Evolutionary conservation across 2,888 invertebrate species (phyloP), one percentile per base, ranked within the genome.

Genomic region (Zaprionus bogoriensis): DNA sequence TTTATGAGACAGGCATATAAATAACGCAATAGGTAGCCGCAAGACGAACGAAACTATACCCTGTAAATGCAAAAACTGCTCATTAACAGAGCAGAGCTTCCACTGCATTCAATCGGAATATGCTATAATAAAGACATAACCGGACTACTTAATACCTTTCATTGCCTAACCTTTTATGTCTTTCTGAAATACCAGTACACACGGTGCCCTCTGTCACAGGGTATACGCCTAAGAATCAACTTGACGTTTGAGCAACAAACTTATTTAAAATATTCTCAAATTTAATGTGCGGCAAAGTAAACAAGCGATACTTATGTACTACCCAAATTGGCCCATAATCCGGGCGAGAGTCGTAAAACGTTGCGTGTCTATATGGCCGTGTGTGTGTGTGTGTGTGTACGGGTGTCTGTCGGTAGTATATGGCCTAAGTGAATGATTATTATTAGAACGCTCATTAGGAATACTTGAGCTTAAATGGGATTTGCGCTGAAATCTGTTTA

Each of bases 241-340:
- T 58, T 42, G 23, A 58, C 51, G 58, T 54, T 74, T 60, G 17
- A 14, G 32, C 32, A 9, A 42, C 50, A 71, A 57, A 45, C 45
- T 62, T 64, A 52, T 55, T 36, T 10, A 12, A 61, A 69, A 69
- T 60, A 64, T 74, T 69, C 74, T 71, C 12, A 69, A 74, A 64
- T 71, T 64, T 61, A 76, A 74, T 74, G 77, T 76, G 74, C 68
- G 74, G 74, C 67, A 74, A 57, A 61, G 72, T 67, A 75, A 74
- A 75, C 76, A 74, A 72, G 64, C 59, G 63, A 59, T 68, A 68
- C 69, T 73, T 74, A 63, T 63, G 73, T 62, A 67, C 44, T 52
- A 73, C 12, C 67, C 57, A 67, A 71, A 67, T 71, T 52, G 70
- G 58, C 58, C 44, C 45, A 59, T 63, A 71, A 71, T 73, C 71